A percentile compares a stretch with the other conserved stretches of the same genome.
These are phyloP conservation scores for Enteromius thamalakanensis DNA, from an alignment of 2,797 vertebrate genomes.

Conservation along the genomic window DNA sequence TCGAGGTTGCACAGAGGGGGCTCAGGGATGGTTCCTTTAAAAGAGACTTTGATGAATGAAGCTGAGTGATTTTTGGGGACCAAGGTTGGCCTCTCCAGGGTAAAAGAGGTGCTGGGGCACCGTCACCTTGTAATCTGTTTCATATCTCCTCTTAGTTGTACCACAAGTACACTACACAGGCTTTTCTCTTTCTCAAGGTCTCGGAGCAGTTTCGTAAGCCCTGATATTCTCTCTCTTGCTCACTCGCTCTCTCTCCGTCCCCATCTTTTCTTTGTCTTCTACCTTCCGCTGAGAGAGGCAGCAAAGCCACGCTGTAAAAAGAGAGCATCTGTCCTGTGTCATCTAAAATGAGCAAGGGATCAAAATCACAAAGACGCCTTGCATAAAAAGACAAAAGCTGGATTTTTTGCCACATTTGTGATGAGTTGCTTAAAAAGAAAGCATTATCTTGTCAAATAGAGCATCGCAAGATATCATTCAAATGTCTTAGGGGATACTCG, in stretches of 20 bases:
- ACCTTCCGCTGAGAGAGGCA: slow-evolving; percentile 38
- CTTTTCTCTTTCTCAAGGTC: slow-evolving; percentile 40
- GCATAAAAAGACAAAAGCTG: slow-evolving; percentile 33
- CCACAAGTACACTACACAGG: slow-evolving; percentile 38
- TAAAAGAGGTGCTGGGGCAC: slow-evolving; percentile 45
- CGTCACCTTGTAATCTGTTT: slow-evolving; percentile 60
- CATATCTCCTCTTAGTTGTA: slow-evolving; percentile 38
- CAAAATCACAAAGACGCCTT: slow-evolving; percentile 36
- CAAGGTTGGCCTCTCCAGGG: slow-evolving; percentile 52
- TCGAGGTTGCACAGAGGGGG: slow-evolving; percentile 33
- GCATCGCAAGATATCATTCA: slow-evolving; percentile 28
- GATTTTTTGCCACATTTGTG: neutral
- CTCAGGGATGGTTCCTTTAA: slow-evolving; percentile 46
- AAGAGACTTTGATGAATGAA: slow-evolving; percentile 62
- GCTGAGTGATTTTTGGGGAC: slow-evolving; percentile 57
- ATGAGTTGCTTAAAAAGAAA: slow-evolving; percentile 42
- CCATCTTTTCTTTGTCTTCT: slow-evolving; percentile 23
- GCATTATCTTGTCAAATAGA: slow-evolving; percentile 44
- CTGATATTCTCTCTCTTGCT: neutral
- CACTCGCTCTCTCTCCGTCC: slow-evolving; percentile 1
- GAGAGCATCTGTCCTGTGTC: slow-evolving; percentile 43
- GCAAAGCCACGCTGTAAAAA: slow-evolving; percentile 27
- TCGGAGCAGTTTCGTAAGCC: slow-evolving; percentile 17
- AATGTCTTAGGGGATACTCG: slow-evolving; percentile 15
- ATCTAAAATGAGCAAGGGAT: slow-evolving; percentile 39